These are phyloP conservation scores for Dysidea cf. avara DNA, from an alignment of 37 sponge, comb jelly and placozoan genomes.

Conservation along the genomic window DNA sequence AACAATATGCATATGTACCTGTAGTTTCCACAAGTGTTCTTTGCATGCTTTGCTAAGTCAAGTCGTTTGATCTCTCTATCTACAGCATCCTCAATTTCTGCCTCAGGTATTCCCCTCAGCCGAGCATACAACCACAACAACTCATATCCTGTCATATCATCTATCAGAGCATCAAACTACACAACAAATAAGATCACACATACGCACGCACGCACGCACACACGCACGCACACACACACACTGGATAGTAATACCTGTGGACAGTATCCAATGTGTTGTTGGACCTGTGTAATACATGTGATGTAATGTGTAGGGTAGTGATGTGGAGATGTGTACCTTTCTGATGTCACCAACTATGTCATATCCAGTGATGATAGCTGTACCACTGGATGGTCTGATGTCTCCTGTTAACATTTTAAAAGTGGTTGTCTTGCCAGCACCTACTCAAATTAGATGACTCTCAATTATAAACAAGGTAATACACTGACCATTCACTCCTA, in stretches of 20 bases:
- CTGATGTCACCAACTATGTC: slow-evolving; percentile 48
- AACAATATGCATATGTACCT: slow-evolving; percentile 50
- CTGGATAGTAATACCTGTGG: not conserved
- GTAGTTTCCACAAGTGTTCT: slow-evolving; percentile 88
- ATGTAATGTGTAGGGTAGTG: too few relatives aligned
- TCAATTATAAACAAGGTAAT: too few relatives aligned
- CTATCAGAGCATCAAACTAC: slow-evolving; percentile 90
- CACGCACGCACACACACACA: slow-evolving; percentile 26
- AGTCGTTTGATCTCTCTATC: slow-evolving; percentile 73
- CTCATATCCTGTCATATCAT: slow-evolving; percentile 85
- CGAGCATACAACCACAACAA: too few relatives aligned
- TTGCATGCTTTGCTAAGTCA: slow-evolving; percentile 80
- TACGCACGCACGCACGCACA: slow-evolving; percentile 18
- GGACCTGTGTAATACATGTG: too few relatives aligned
- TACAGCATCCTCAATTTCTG: slow-evolving; percentile 66
- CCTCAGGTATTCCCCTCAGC: slow-evolving; percentile 75
- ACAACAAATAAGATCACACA: slow-evolving; percentile 2
- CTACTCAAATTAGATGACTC: slow-evolving; percentile 29
- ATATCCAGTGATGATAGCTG: slow-evolving; percentile 73
- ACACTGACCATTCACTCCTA: slow-evolving; percentile 92
- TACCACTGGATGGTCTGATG: too few relatives aligned
- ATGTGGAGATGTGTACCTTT: not conserved
- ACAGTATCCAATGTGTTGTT: too few relatives aligned
- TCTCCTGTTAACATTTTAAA: slow-evolving; percentile 97
- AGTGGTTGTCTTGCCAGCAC: slow-evolving; percentile 94